Evolutionary conservation across 2,888 invertebrate species (phyloP).

Genomic region (Agrotis puta): DNA sequence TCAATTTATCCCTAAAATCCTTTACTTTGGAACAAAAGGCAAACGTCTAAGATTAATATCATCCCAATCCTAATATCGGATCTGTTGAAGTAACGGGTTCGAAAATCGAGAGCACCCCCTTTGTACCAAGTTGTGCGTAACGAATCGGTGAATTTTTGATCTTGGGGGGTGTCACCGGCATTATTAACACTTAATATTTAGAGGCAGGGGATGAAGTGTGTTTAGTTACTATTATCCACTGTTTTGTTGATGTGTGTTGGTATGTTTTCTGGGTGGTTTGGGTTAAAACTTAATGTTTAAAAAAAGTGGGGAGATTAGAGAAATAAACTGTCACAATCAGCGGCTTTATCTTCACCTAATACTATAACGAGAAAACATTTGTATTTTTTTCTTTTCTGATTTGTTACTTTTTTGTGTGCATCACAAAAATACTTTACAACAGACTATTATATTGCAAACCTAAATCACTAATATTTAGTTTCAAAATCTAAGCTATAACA

Average conservation of each 20-base stretch:
- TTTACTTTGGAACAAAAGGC: conserved; percentile 62
- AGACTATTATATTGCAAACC: no score
- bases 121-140: conserved; percentile 79
- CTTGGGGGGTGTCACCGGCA: conserved; percentile 79
- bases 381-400: no score
- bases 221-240: conserved; percentile 62
- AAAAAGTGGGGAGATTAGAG: no score
- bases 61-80: conserved; percentile 81
- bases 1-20: conserved; percentile 63
- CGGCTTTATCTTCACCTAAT: no score
- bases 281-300: background rate
- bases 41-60: conserved; percentile 70
- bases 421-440: no score
- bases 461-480: no score
- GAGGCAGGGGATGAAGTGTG: conserved; percentile 73
- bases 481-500: no score
- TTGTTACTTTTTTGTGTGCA: no score
- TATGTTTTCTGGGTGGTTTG: conserved; percentile 27
- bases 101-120: conserved; percentile 82
- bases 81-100: conserved; percentile 77
- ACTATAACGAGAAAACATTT: no score
- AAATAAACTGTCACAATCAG: no score
- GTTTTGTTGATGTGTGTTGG: conserved; percentile 35
- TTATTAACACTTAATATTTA: conserved; percentile 89
- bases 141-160: conserved; percentile 87